Evolutionary conservation across 2,113 vertebrate genomes (phyloP).

Genomic region (Tapirus terrestris): DNA sequence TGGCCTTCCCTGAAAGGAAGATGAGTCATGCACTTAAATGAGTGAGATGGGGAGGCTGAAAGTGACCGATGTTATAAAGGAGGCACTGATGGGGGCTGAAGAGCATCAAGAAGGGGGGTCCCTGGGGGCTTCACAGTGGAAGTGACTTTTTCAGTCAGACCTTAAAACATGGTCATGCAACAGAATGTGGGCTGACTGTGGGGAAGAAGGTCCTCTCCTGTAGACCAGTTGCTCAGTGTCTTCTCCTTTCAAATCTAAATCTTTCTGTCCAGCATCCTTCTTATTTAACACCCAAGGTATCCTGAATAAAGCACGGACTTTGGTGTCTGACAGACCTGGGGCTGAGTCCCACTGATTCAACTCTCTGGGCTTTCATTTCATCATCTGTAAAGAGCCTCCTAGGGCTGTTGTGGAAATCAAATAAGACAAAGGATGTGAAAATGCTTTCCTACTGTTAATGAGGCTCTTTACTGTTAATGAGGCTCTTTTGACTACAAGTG

Average conservation of each 20-base stretch:
- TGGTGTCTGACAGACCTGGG: neutral
- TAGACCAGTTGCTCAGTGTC: neutral
- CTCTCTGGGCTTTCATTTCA: neutral
- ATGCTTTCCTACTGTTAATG: conserved; percentile 27
- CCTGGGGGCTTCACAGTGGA: conserved; percentile 27
- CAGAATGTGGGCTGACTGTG: neutral
- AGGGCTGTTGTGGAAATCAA: conserved; percentile 51
- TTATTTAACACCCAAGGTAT: neutral
- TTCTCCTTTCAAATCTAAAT: neutral
- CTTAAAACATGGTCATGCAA: neutral
- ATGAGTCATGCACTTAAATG: conserved; percentile 45
- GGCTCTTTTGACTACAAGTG: conserved; percentile 27
- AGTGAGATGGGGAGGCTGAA: neutral
- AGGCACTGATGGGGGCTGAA: neutral
- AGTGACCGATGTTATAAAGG: neutral
- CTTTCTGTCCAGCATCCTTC: neutral
- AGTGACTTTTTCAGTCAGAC: neutral
- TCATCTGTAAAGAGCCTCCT: conserved; percentile 54
- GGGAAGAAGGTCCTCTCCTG: neutral
- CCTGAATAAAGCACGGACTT: neutral
- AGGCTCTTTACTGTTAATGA: conserved; percentile 52
- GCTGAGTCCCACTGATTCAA: neutral
- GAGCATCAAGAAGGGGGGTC: neutral
- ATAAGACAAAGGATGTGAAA: conserved; percentile 64
- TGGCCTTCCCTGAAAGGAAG: neutral